Evolutionary conservation across 2,888 invertebrate genomes (phyloP).

Genomic region (Drosophila borborema): DNA sequence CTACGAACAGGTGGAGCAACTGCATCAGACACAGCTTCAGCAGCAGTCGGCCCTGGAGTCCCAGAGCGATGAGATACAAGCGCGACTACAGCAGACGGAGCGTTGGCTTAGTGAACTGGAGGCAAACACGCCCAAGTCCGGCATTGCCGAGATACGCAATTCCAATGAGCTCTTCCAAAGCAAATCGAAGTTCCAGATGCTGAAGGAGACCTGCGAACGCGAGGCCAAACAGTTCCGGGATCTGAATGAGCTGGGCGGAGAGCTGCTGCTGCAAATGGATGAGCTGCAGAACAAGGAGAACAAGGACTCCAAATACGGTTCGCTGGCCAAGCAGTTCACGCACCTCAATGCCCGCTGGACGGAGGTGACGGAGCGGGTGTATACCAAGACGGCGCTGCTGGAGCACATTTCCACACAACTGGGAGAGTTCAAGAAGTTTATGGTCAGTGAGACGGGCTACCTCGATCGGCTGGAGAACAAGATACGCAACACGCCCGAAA

Average conservation of each 20-base stretch:
- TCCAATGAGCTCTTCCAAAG: slow-evolving; percentile 90
- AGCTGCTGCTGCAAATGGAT: slow-evolving; percentile 88
- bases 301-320: slow-evolving; percentile 86
- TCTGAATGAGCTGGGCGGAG: slow-evolving; percentile 90
- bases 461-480: slow-evolving; percentile 92
- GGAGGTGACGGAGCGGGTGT: slow-evolving; percentile 89
- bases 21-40: slow-evolving; percentile 77
- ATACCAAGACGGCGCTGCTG: slow-evolving; percentile 88
- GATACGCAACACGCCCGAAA: slow-evolving; percentile 89
- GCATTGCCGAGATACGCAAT: slow-evolving; percentile 87
- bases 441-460: slow-evolving; percentile 91
- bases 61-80: slow-evolving; percentile 81
- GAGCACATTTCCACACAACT: slow-evolving; percentile 91
- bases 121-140: slow-evolving; percentile 87
- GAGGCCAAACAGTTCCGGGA: slow-evolving; percentile 89
- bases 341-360: slow-evolving; percentile 91
- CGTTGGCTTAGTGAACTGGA: slow-evolving; percentile 89
- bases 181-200: slow-evolving; percentile 89
- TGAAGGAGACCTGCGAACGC: slow-evolving; percentile 90
- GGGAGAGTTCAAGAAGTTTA: slow-evolving; percentile 91
- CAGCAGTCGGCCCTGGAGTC: slow-evolving; percentile 77
- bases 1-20: slow-evolving; percentile 80
- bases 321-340: slow-evolving; percentile 89
- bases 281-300: slow-evolving; percentile 75
- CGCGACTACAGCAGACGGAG: slow-evolving; percentile 83